Evolutionary conservation across 30 jellyfish, hydroid and myxozoan species (phyloP), one percentile per base, ranked within the genome.

Genomic region (Pseudorhiza aurosa): DNA sequence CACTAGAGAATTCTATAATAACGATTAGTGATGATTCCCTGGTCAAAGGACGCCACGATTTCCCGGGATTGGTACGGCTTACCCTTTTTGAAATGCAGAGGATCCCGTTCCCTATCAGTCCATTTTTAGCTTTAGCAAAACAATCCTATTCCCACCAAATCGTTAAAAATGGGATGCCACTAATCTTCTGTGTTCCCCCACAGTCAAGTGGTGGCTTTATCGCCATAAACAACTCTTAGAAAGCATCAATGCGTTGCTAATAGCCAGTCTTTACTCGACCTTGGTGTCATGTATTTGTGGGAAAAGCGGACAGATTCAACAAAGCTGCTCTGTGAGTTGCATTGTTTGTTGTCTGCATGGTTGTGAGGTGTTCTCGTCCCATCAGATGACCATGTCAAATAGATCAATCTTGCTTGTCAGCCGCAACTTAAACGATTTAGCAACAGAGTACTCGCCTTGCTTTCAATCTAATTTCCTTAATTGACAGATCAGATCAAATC

Each of bases 61-160:
- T n/a, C n/a, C n/a, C n/a, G n/a, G n/a, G n/a, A n/a, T n/a, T n/a
- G n/a, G n/a, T n/a, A n/a, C n/a, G n/a, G n/a, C n/a, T n/a, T 5
- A 12, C 50, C 50, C 50, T 1, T 36, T 53, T 18, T 53, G 5
- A 10, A 10, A 36, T 21, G 8, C 5, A 53, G 36, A 53, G 14
- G 14, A 53, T 53, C 67, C 67, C 35, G 5, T 53, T 53, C 24
- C 67, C 67, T 53, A 12, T 14, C 60, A 46, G 19, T 46, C 60
- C 60, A 46, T 53, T 18, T 18, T 18, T 53, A 53, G 67, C 12
- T 4, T 53, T 2, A 53, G n/a, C 18, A 47, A 11, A 27, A 4
- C 18, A 8, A 47, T 27, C 25, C 24, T 53, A 53, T 18, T 53
- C 36, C 67, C 5, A 15, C 67, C 67, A 19, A 53, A 53, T 47